Base-by-base conservation (phyloP, 2,888 invertebrate species). In the Chromoteleia sp. region DNA sequence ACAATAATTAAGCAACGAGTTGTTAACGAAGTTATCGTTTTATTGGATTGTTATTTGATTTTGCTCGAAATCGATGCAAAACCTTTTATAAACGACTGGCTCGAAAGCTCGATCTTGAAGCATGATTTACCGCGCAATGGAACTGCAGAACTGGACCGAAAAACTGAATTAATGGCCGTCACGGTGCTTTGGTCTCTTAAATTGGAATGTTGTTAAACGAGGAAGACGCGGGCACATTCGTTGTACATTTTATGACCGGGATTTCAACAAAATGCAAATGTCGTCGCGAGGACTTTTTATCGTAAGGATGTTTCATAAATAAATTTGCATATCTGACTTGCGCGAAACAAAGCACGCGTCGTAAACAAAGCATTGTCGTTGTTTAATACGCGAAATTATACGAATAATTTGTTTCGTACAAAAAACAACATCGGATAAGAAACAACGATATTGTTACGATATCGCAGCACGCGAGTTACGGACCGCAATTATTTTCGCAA, bases 221-320 rank as follows among this genome's bases (percentile, higher is more conserved):
- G 12, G 48, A 12, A 12, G n/a, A 21, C 8, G 14, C 14, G 36
- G 2, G 36, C n/a, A 36, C 36, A 36, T 10, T 0, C 3, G 39
- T 17, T 17, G 48, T 25, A 12, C 25, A 48, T 6, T n/a, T 33
- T 33, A 54, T 12, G 54, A 36, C 17, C 1, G 30, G 52, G 1
- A 52, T 52, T 30, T 1, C 52, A 29, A 7, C 33, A 33, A 54
- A 54, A 33, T 54, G 54, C 30, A 54, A 54, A 54, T 54, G 54
- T 19, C 48, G n/a, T n/a, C 17, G 17, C 33, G 33, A 56, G n/a
- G 15, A 21, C 19, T 17, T 39, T 56, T 56, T 56, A 21, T 21
- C 21, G 4, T 39, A 36, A 56, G 56, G 7, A 36, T 4, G n/a
- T 36, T 19, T 54, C 54, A 36, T 54, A 50, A 50, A 50, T 50